A percentile compares a stretch with the other conserved stretches of the same genome.
phyloP scores from a whole-genome alignment of 2,888 invertebrate genomes.

The Heliconius cydno region DNA sequence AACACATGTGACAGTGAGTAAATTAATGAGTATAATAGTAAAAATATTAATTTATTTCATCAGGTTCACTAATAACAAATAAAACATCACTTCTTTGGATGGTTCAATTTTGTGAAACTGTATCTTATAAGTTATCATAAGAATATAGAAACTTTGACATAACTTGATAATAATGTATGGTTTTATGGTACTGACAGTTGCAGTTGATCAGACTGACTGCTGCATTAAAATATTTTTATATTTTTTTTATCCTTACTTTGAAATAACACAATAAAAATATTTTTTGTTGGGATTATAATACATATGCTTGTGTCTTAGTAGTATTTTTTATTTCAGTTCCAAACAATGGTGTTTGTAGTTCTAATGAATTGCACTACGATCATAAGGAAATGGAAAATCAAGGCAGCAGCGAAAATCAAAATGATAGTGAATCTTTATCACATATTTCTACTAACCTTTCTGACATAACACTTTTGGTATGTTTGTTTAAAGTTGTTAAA shows the following conservation, averaged over 20 bases:
- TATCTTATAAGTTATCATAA: background rate
- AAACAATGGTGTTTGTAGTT: constrained; percentile 67
- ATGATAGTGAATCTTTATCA: constrained; percentile 70
- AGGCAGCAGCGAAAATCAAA: constrained; percentile 61
- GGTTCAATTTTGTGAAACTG: background rate
- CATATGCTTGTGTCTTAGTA: background rate
- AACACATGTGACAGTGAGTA: constrained; percentile 64
- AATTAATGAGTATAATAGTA: constrained; percentile 46
- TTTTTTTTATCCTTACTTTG: background rate
- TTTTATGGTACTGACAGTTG: background rate
- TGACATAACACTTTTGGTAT: constrained; percentile 76
- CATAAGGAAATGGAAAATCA: constrained; percentile 55
- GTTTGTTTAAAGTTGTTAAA: constrained; percentile 39
- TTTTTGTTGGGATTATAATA: too few species aligned
- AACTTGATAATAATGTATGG: background rate
- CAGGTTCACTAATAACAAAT: background rate
- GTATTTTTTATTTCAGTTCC: constrained; percentile 57
- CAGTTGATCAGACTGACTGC: background rate
- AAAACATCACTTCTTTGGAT: background rate
- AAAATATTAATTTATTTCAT: constrained; percentile 13
- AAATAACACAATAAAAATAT: too few species aligned
- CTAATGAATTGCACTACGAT: constrained; percentile 57
- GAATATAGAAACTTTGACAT: background rate
- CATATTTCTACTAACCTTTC: constrained; percentile 70
- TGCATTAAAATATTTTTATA: background rate